Evolutionary conservation across 2,888 invertebrate genomes (phyloP), one percentile per base, ranked within the genome.

Genomic region (Belgica antarctica): DNA sequence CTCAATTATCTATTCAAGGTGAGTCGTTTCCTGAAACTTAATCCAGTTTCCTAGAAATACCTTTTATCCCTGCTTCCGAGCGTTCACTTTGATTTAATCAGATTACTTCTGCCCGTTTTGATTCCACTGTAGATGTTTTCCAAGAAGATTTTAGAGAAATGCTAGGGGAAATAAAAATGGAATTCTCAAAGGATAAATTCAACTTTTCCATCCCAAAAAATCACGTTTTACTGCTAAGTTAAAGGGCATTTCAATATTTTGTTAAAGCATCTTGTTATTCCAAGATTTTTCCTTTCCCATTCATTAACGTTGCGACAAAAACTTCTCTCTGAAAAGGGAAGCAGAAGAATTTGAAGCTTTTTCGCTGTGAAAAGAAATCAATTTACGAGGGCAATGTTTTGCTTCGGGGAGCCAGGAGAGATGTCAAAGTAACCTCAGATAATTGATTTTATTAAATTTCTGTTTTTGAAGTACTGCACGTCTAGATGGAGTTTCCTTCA

Each of bases 1-100:
- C 46, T 47, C 65, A 66, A 66, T 66, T 66, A 66, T 41, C 28
- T 46, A 66, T 66, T 66, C 65, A 66, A 22, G 65, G 46, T 46
- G 46, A 66, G 65, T 66, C 17, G 52, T 46, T 25, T 66, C 65
- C 46, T n/a, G 25, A 46, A 65, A 65, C 31, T 17, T 36, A 36
- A 17, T 41, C 36, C 19, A 36, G 17, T 41, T 36, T 25, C 22
- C 34, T 17, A 61, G n/a, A 66, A 66, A 66, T 36, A 12, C 22
- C 62, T 59, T 59, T n/a, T 5, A 25, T 59, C 10, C 10, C 36
- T 62, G 7, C 12, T 62, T 10, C 19, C 65, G 25, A n/a, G 10
- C 25, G 7, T 36, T 12, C 27, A 5, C 17, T 15, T 46, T 66
- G 65, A 66, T 66, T 47, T 66, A 66, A 66, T 66, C 65, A 66